phyloP scores from a whole-genome alignment of 2,113 vertebrate genomes.

The Raphicerus campestris region DNA sequence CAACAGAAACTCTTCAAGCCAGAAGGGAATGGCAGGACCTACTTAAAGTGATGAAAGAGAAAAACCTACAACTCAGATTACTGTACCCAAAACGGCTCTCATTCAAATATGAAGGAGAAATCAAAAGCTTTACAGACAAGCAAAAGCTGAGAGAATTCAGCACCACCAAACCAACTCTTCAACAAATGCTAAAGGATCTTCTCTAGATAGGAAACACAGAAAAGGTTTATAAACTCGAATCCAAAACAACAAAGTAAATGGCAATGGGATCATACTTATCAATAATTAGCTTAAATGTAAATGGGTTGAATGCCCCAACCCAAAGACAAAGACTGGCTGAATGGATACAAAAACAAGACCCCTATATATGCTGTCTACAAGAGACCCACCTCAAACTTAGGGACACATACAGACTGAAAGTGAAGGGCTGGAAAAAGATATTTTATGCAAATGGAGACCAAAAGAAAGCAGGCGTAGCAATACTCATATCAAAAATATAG shows the following conservation, averaged over 20 bases:
- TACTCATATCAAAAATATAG: background rate
- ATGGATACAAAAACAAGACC: background rate
- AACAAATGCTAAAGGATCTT: background rate
- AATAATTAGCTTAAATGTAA: background rate
- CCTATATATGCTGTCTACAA: background rate
- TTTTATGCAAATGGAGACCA: background rate
- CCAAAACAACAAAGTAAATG: background rate
- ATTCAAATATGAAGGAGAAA: background rate
- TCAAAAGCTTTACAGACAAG: background rate
- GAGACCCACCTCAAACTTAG: background rate
- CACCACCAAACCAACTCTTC: background rate
- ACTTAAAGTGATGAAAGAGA: background rate
- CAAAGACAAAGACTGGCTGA: background rate
- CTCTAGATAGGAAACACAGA: background rate
- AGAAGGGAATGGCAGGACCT: background rate
- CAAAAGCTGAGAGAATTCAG: background rate
- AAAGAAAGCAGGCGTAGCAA: background rate
- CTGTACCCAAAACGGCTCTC: background rate
- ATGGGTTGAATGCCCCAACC: background rate
- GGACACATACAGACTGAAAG: background rate
- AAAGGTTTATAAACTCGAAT: background rate
- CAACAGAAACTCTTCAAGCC: background rate
- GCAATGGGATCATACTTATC: background rate
- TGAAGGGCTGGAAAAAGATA: background rate
- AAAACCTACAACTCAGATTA: background rate